Percentiles rank a stretch among this genome's conserved stretches.
Conservation (phyloP, 2,888 invertebrate species). For the Oxyscelio sp. region DNA sequence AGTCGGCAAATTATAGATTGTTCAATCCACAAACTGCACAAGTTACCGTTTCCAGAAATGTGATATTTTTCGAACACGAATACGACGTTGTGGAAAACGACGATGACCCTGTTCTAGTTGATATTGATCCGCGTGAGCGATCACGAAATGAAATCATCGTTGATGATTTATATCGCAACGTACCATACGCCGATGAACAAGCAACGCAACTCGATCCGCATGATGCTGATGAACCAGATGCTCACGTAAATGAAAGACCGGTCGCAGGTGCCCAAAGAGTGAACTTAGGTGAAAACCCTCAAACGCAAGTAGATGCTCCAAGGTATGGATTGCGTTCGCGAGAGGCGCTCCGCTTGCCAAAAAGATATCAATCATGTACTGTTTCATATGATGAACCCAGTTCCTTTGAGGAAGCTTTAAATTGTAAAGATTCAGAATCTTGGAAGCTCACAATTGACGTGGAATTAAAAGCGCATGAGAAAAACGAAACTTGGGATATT, state of each 20-base stretch:
- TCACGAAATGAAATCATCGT: neutral
- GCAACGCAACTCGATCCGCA: neutral
- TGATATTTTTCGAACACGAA: constrained; percentile 31
- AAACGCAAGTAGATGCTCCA: constrained; percentile 2
- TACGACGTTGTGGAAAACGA: neutral
- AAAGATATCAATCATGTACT: constrained; percentile 15
- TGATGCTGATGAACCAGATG: neutral
- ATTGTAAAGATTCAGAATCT: neutral
- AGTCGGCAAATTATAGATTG: constrained; percentile 48
- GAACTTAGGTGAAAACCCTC: neutral
- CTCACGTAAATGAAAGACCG: no score
- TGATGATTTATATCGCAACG: neutral
- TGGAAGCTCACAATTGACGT: neutral
- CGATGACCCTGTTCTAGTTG: neutral
- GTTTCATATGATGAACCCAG: neutral
- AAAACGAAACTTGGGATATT: neutral
- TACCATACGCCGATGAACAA: neutral
- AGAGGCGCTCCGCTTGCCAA: neutral
- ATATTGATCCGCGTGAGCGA: neutral
- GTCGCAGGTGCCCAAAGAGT: neutral
- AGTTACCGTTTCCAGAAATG: constrained; percentile 28
- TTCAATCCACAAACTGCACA: constrained; percentile 23
- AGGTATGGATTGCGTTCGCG: neutral
- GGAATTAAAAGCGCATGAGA: neutral
- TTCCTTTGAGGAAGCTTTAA: constrained; percentile 31